These are phyloP conservation scores for Steatocranus sp. DNA, from an alignment of 2,797 vertebrate species.

Conservation along the genomic window DNA sequence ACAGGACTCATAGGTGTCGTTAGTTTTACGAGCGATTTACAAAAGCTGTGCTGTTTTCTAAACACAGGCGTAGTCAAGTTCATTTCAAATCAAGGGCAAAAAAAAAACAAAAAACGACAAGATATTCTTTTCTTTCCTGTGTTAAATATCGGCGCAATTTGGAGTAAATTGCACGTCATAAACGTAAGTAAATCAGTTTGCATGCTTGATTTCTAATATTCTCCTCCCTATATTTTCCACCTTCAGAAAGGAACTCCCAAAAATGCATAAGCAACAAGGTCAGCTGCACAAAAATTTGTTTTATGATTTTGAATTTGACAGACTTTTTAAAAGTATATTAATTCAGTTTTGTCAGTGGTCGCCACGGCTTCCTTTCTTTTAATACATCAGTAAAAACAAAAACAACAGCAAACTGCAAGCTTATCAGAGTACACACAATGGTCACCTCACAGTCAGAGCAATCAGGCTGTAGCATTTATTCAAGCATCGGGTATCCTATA, in stretches of 20 bases:
- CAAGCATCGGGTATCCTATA: background rate
- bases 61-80: background rate
- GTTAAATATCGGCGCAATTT: background rate
- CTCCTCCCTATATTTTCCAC: background rate
- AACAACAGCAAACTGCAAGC: background rate
- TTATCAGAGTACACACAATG: background rate
- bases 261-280: background rate
- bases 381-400: background rate
- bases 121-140: background rate
- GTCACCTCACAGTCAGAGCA: background rate
- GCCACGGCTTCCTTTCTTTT: background rate
- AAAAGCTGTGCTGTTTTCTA: background rate
- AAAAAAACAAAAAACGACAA: rapidly evolving
- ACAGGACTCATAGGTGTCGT: background rate
- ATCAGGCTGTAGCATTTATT: background rate
- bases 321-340: background rate
- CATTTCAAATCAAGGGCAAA: background rate
- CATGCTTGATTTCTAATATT: background rate
- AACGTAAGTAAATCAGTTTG: background rate
- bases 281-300: background rate
- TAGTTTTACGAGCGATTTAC: background rate
- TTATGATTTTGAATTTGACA: background rate
- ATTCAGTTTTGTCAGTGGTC: background rate
- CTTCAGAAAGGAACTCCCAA: background rate
- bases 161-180: rapidly evolving